Evolutionary conservation across 2,113 vertebrate genomes (phyloP).

Genomic region (Paramisgurnus dabryanus): DNA sequence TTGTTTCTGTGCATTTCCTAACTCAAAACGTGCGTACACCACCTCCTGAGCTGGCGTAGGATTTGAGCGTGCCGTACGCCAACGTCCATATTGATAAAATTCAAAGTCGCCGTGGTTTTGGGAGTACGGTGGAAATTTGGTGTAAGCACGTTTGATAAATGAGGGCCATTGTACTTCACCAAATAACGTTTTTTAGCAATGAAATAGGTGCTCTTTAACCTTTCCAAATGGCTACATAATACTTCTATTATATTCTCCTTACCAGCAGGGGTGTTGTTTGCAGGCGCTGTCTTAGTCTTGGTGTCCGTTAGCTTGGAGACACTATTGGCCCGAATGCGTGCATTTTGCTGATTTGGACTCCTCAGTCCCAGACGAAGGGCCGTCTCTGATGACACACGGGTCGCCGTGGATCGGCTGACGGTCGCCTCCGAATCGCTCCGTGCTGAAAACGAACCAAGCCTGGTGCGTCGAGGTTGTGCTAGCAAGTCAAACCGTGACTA

Average conservation of each 20-base stretch:
- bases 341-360: conserved; percentile 70
- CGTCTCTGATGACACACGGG: conserved; percentile 79
- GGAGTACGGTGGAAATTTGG: no score
- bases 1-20: no score
- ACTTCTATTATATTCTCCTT: conserved; percentile 52
- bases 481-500: conserved; percentile 90
- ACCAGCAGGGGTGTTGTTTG: conserved; percentile 92
- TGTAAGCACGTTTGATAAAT: no score
- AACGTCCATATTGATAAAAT: no score
- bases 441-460: conserved; percentile 91
- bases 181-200: no score
- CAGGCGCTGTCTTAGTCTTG: conserved; percentile 82
- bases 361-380: conserved; percentile 85
- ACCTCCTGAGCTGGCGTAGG: no score
- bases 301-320: conserved; percentile 92
- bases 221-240: not conserved
- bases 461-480: conserved; percentile 90
- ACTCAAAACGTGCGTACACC: no score
- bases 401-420: conserved; percentile 76
- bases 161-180: no score
- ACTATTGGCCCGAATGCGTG: conserved; percentile 93
- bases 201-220: not conserved
- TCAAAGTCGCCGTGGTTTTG: no score
- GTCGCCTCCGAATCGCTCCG: conserved; percentile 97
- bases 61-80: no score